phyloP scores from a whole-genome alignment of 64 coral and sea anemone species.

The Montipora capricornis region DNA sequence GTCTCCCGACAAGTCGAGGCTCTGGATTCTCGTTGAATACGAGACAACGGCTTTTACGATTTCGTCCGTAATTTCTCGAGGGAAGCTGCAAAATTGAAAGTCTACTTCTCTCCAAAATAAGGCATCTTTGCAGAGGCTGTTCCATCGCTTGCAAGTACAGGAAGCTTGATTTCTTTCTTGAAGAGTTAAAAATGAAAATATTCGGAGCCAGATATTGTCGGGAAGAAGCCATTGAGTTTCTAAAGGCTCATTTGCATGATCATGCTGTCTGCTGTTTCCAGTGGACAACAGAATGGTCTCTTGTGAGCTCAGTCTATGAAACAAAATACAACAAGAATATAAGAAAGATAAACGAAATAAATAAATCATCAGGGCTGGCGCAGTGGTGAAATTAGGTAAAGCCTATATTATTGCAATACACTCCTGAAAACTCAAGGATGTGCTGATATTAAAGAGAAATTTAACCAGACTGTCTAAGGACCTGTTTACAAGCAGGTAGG shows the following conservation, averaged over 20 bases:
- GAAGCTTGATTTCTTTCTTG: constrained; percentile 28
- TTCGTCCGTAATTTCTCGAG: constrained; percentile 21
- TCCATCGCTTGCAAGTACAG: constrained; percentile 55
- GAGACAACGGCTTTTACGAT: constrained; percentile 30
- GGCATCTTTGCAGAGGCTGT: constrained; percentile 60
- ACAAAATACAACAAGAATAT: neutral
- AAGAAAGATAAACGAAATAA: neutral
- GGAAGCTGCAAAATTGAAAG: constrained; percentile 13
- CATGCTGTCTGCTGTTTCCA: neutral
- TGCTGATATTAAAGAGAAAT: too few species aligned
- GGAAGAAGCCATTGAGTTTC: constrained; percentile 48
- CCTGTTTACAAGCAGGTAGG: too few species aligned
- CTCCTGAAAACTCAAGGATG: too few species aligned
- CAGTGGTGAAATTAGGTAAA: too few species aligned
- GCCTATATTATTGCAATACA: too few species aligned
- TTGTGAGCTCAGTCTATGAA: neutral
- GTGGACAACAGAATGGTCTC: neutral
- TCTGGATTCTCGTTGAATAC: constrained; percentile 62
- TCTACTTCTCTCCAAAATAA: constrained; percentile 63
- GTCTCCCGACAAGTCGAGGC: constrained; percentile 61
- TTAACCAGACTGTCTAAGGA: too few species aligned
- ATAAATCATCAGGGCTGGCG: too few species aligned
- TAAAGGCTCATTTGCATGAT: neutral
- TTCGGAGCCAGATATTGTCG: constrained; percentile 62
- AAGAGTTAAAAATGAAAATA: constrained; percentile 51